phyloP scores from a whole-genome alignment of 1,140 invertebrate species.

The Dermatophagoides farinae region DNA sequence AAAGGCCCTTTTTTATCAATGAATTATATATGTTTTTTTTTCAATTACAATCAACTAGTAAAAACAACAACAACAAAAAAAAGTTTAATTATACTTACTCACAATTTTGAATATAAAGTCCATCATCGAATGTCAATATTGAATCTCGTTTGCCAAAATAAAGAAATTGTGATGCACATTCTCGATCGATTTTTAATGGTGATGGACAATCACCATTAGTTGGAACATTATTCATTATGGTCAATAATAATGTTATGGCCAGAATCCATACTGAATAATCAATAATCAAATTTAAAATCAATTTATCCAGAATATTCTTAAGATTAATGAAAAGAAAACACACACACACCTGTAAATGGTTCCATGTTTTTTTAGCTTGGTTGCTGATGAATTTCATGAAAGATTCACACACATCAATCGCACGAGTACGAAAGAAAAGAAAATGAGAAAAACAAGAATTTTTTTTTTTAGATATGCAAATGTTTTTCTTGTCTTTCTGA shows the following conservation, averaged over 20 bases:
- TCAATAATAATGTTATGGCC: background rate
- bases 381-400: too few species aligned
- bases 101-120: background rate
- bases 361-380: too few species aligned
- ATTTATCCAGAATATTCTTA: background rate
- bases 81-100: background rate
- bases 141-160: constrained; percentile 2
- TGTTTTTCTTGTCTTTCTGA: too few species aligned
- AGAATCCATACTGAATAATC: background rate
- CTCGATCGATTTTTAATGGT: background rate
- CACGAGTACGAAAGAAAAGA: too few species aligned
- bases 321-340: background rate
- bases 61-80: too few species aligned
- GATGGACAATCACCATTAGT: background rate
- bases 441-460: too few species aligned
- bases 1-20: background rate
- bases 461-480: too few species aligned
- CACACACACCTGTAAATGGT: background rate
- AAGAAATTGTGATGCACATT: background rate
- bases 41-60: too few species aligned
- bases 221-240: background rate
- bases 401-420: too few species aligned
- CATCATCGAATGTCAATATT: background rate
- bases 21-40: background rate
- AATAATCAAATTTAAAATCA: background rate